These are phyloP conservation scores for Chelonus formosanus DNA, from an alignment of 2,888 invertebrate genomes.

Conservation along the genomic window DNA sequence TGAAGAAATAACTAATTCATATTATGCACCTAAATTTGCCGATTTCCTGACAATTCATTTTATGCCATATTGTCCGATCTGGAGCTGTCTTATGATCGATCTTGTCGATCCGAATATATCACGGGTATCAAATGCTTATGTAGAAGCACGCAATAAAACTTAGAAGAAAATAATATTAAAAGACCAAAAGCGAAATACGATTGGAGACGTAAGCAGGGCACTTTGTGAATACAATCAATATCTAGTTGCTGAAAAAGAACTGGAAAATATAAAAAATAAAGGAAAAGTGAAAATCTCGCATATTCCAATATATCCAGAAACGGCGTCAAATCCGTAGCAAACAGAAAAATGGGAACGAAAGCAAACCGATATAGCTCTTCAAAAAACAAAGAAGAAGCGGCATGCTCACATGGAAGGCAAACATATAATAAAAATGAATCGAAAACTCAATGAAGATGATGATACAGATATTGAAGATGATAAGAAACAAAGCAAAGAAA, in stretches of 20 bases:
- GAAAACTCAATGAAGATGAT: too few species aligned
- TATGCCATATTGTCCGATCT: slow-evolving; percentile 4
- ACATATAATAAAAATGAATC: too few species aligned
- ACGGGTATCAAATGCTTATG: slow-evolving; percentile 22
- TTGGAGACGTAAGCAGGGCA: background rate
- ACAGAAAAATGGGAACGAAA: too few species aligned
- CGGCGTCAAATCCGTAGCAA: too few species aligned
- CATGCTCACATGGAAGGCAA: too few species aligned
- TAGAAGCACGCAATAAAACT: slow-evolving; percentile 11
- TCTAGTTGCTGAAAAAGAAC: background rate
- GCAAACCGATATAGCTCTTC: too few species aligned
- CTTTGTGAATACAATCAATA: background rate
- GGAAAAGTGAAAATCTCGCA: too few species aligned
- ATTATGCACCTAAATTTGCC: background rate
- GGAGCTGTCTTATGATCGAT: slow-evolving; percentile 9
- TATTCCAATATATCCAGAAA: too few species aligned
- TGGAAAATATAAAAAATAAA: too few species aligned
- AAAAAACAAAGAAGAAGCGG: too few species aligned
- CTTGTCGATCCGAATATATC: slow-evolving; percentile 17
- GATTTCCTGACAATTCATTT: background rate
- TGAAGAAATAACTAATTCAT: background rate
- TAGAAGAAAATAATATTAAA: slow-evolving; percentile 5
- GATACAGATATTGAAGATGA: too few species aligned
- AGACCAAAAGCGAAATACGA: background rate
- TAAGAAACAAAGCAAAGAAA: too few species aligned